Conservation (phyloP, 2,113 vertebrate species). For the Cochlearius cochlearius region DNA sequence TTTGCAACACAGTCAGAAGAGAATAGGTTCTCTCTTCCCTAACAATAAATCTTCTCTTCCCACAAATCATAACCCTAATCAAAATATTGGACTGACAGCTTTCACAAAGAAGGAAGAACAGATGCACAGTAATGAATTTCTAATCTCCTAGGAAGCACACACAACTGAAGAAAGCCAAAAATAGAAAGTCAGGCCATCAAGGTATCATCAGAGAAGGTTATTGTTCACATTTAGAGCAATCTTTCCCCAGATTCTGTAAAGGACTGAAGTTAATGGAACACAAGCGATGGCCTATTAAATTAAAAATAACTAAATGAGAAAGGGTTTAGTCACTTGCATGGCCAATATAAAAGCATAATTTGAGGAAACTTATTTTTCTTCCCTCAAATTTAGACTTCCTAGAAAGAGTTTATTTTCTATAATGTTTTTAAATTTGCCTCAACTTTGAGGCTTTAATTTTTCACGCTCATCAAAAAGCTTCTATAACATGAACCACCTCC, state of each 20-base stretch:
- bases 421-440: background rate
- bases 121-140: background rate
- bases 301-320: background rate
- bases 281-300: background rate
- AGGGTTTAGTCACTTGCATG: background rate
- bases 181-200: background rate
- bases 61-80: slow-evolving; percentile 20
- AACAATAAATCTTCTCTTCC: background rate
- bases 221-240: background rate
- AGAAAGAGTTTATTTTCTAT: background rate
- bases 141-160: background rate
- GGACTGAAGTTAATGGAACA: background rate
- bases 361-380: background rate
- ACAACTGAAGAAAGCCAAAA: background rate
- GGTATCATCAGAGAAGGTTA: background rate
- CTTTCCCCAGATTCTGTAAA: background rate
- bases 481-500: background rate
- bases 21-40: background rate
- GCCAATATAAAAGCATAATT: background rate
- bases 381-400: background rate
- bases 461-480: background rate
- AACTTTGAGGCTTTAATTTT: background rate
- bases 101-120: slow-evolving; percentile 24
- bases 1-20: background rate
- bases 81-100: slow-evolving; percentile 23